Evolutionary conservation across 2,797 vertebrate genomes (phyloP).

Genomic region (Darevskia mixta): DNA sequence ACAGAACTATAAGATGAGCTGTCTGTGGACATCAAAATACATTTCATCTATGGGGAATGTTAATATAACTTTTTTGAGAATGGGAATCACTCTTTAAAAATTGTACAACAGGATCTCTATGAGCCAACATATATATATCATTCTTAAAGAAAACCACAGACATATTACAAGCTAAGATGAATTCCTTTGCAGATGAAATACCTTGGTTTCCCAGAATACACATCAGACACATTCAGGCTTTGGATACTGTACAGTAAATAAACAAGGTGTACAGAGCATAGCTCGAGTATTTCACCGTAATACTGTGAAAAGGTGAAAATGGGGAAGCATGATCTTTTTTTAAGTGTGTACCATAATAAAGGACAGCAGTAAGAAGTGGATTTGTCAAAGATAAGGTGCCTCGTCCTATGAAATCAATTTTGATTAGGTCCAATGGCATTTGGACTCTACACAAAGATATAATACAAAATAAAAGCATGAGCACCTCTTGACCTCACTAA

Average conservation of each 20-base stretch:
- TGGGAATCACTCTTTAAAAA: neutral
- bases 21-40: neutral
- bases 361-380: neutral
- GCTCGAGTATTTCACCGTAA: rapidly evolving
- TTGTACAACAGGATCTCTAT: neutral
- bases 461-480: slow-evolving; percentile 8
- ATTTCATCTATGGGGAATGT: neutral
- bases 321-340: rapidly evolving
- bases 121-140: neutral
- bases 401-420: neutral
- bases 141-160: neutral
- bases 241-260: neutral
- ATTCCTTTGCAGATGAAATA: neutral
- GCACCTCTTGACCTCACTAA: neutral
- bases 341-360: rapidly evolving
- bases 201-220: rapidly evolving
- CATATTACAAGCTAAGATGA: rapidly evolving
- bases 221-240: rapidly evolving
- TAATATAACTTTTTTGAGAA: slow-evolving; percentile 1
- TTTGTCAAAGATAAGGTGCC: rapidly evolving
- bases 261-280: neutral
- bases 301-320: rapidly evolving
- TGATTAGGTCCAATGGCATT: rapidly evolving
- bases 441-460: neutral
- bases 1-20: neutral